Evolutionary conservation across 1,140 invertebrate genomes (phyloP).

Genomic region (Lordiphosa collinella): DNA sequence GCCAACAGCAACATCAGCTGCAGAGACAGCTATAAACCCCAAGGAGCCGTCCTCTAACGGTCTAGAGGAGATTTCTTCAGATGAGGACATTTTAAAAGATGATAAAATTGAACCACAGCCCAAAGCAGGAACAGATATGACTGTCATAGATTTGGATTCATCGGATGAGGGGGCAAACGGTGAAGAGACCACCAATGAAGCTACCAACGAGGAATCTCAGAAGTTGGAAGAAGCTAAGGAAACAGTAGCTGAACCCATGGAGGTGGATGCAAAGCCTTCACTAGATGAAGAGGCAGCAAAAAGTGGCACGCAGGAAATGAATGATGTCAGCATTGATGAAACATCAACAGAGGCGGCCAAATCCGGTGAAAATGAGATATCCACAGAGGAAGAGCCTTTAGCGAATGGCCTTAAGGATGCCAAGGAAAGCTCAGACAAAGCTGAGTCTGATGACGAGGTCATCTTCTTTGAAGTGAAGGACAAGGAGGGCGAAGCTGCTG

Average conservation of each 20-base stretch:
- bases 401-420: too few species aligned
- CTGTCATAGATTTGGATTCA: slow-evolving; percentile 39
- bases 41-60: slow-evolving; percentile 12
- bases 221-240: not conserved
- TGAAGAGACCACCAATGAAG: not conserved
- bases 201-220: not conserved
- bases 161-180: slow-evolving; percentile 19
- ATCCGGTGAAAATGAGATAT: not conserved
- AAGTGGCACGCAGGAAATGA: slow-evolving; percentile 13
- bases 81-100: slow-evolving; percentile 16
- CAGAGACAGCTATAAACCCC: not conserved
- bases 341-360: not conserved
- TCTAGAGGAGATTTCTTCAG: slow-evolving; percentile 42
- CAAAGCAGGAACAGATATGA: not conserved
- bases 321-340: not conserved
- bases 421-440: too few species aligned
- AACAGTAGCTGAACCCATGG: slow-evolving; percentile 1
- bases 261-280: slow-evolving; percentile 1
- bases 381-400: not conserved
- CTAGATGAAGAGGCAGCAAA: not conserved
- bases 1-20: not conserved
- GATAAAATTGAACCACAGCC: not conserved
- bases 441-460: slow-evolving; percentile 1
- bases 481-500: not conserved
- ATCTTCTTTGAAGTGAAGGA: slow-evolving; percentile 1